Percentiles rank a stretch among this genome's conserved stretches.
These are phyloP conservation scores for Riptortus pedestris DNA, from an alignment of 1,140 invertebrate genomes.

Conservation along the genomic window DNA sequence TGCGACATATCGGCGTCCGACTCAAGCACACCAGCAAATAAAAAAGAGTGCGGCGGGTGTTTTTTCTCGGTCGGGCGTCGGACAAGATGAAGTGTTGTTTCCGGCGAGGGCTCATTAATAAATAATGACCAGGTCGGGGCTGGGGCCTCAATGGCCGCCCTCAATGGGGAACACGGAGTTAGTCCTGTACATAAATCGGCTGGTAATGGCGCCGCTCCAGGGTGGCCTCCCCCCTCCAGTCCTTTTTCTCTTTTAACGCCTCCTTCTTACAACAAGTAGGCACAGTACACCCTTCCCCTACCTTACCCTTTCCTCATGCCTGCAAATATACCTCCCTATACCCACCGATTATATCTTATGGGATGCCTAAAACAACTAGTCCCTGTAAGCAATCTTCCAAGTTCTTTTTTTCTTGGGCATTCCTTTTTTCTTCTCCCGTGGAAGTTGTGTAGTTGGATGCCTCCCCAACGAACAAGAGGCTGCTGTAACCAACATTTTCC, in stretches of 20 bases:
- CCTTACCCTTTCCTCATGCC: background rate
- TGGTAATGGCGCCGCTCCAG: slow-evolving; percentile 8
- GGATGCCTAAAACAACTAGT: no score
- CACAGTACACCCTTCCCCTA: background rate
- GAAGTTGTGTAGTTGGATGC: no score
- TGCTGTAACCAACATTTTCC: no score
- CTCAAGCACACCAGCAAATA: background rate
- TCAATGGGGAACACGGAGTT: slow-evolving; percentile 2
- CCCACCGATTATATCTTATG: no score
- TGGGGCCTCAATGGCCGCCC: slow-evolving; percentile 1
- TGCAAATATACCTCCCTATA: no score
- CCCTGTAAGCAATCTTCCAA: no score
- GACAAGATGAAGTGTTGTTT: slow-evolving; percentile 18
- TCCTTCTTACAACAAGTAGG: background rate
- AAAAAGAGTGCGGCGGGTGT: background rate
- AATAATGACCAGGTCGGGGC: slow-evolving; percentile 1
- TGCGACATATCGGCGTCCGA: background rate
- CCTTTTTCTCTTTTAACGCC: slow-evolving; percentile 5
- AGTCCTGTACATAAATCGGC: slow-evolving; percentile 1
- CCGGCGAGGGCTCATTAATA: slow-evolving; percentile 16
- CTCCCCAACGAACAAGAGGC: no score
- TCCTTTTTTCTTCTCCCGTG: no score
- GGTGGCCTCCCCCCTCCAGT: slow-evolving; percentile 8
- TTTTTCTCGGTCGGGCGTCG: slow-evolving; percentile 11
- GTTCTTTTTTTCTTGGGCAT: no score